A percentile compares a stretch with the other conserved stretches of the same genome.
Evolutionary conservation across 2,888 invertebrate genomes (phyloP).

Genomic region (Pecten maximus): DNA sequence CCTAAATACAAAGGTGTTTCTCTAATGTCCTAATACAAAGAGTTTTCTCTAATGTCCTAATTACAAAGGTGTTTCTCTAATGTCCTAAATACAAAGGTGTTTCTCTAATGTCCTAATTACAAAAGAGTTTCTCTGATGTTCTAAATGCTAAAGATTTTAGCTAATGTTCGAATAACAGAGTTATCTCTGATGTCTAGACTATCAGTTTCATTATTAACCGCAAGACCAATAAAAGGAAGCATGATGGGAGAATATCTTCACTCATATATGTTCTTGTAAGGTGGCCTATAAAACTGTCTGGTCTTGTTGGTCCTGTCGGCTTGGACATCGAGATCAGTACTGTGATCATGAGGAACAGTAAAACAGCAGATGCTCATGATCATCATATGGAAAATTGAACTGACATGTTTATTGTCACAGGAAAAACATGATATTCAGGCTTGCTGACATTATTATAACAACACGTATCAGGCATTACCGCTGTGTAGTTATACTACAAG

Average conservation of each 20-base stretch:
- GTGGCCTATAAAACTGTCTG: neutral
- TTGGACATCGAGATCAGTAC: neutral
- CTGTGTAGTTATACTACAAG: no score
- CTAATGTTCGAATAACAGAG: no score
- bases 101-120: neutral
- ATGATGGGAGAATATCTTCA: neutral
- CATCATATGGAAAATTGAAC: neutral
- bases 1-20: no score
- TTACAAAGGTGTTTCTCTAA: neutral
- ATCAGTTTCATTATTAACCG: constrained; percentile 4
- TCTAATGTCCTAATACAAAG: no score
- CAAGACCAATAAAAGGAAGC: neutral
- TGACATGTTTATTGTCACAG: neutral
- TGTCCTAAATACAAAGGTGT: neutral
- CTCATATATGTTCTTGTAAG: neutral
- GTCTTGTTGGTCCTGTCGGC: neutral
- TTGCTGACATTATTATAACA: neutral
- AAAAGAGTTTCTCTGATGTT: neutral
- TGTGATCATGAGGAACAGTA: neutral
- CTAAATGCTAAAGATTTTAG: neutral
- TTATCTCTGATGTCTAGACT: neutral
- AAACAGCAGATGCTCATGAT: neutral
- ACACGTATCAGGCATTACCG: neutral
- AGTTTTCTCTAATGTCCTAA: neutral
- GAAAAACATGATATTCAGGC: neutral